Evolutionary conservation across 2,888 invertebrate genomes (phyloP).

Genomic region (Latrodectus elegans): DNA sequence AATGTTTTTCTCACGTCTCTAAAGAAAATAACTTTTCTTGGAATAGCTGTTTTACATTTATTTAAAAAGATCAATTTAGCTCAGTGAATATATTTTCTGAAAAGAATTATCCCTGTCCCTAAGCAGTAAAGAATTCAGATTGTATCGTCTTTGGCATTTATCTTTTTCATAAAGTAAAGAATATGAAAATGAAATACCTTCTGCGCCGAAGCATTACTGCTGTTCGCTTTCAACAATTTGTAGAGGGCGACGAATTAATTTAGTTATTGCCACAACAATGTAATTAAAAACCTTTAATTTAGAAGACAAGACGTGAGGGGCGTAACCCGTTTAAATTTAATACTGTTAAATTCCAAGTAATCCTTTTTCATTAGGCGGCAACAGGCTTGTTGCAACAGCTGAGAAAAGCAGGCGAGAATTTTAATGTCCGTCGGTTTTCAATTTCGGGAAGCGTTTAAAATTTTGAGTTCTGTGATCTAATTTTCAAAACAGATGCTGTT

Average conservation of each 20-base stretch:
- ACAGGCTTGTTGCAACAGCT: neutral
- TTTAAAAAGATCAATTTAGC: too few relatives aligned
- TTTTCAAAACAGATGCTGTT: conserved; percentile 17
- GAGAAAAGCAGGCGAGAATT: neutral
- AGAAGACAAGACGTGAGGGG: neutral
- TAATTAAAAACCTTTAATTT: conserved; percentile 20
- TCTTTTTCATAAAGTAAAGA: too few relatives aligned
- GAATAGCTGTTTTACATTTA: too few relatives aligned
- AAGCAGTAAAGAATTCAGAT: too few relatives aligned
- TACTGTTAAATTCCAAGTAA: conserved; percentile 21
- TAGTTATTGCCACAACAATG: conserved; percentile 5
- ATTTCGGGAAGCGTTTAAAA: conserved; percentile 18
- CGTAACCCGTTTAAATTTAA: neutral
- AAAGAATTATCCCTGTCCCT: too few relatives aligned
- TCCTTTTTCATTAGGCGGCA: conserved; percentile 26
- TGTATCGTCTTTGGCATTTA: too few relatives aligned
- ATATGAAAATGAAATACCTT: too few relatives aligned
- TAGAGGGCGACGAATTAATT: conserved; percentile 15
- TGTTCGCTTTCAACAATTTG: too few relatives aligned
- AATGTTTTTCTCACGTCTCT: too few relatives aligned
- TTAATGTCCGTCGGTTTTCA: neutral
- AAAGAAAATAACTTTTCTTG: too few relatives aligned
- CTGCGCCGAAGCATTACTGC: too few relatives aligned
- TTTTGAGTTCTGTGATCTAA: conserved; percentile 35
- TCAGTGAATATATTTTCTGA: too few relatives aligned